Base-by-base conservation (phyloP, 2,888 invertebrate species). In the Cheiracanthium punctorium region DNA sequence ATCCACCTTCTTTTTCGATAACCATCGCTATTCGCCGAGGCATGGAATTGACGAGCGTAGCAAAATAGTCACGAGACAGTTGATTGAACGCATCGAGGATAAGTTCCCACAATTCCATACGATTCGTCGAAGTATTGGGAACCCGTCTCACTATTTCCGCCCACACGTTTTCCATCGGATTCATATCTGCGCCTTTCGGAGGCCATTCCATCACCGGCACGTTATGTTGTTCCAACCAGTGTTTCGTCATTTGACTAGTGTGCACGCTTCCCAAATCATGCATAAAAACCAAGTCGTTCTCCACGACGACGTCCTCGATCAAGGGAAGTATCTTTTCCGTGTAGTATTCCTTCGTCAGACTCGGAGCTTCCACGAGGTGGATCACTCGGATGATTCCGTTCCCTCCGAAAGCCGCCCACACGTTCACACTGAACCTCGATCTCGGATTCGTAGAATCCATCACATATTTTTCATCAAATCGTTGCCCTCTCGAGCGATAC, bases 151-250 rank as follows among this genome's bases (percentile, higher is more conserved):
- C 70, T 17, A 77, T 37, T 69, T 77, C 77, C 0, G 41, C n/a
- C 65, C 73, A 77, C 8, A 74, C 52, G 24, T 80, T 80, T 69
- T 80, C 73, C 7, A 80, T 65, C 8, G 80, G 80, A 73, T 80
- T 80, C 80, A 69, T 48, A n/a, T 80, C 69, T 7, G 80, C 48
- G 5, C 80, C 80, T 65, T 72, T 80, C 7, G 80, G 73, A 0
- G 73, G 80, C 80, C 80, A 80, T 0, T 48, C 5, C 43, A 65
- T 37, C 10, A 80, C 20, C 0, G 10, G 17, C 0, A 65, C 29
- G 17, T 67, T 67, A 12, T 43, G 12, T 8, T 74, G 29, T 0
- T 33, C 1, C 29, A 80, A 67, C 73, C 73, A 80, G 14, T 1
- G 7, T 1, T 1, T 20, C 0, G 64, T 29, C 0, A 2, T 0